phyloP scores from a whole-genome alignment of 2,888 invertebrate species.

The Sicus ferrugineus region DNA sequence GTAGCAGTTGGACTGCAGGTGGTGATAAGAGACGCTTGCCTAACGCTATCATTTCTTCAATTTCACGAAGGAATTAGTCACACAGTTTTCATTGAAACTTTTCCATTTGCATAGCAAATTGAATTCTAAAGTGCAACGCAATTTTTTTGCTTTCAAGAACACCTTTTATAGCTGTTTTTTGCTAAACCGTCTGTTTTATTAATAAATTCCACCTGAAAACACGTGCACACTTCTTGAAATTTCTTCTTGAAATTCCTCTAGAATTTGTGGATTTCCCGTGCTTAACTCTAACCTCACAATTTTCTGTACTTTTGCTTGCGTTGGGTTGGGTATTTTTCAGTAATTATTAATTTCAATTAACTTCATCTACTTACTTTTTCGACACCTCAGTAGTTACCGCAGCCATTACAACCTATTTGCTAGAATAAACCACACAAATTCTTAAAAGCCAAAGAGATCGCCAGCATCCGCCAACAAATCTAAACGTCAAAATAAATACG shows the following conservation, averaged over 20 bases:
- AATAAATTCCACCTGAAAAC: too few species aligned
- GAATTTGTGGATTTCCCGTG: conserved; percentile 33
- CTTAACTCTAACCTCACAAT: conserved; percentile 43
- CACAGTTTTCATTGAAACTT: background rate
- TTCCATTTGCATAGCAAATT: background rate
- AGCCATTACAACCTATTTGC: conserved; percentile 54
- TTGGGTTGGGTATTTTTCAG: conserved; percentile 21
- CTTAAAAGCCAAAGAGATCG: background rate
- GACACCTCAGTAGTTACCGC: conserved; percentile 57
- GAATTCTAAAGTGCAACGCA: background rate
- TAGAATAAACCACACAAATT: too few species aligned
- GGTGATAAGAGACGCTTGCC: background rate
- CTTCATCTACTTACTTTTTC: conserved; percentile 56
- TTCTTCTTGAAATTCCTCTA: background rate
- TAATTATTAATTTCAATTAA: background rate
- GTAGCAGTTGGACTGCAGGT: background rate
- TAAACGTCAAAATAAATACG: background rate
- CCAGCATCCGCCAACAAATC: background rate
- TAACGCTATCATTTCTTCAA: conserved; percentile 4
- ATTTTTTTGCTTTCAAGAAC: background rate
- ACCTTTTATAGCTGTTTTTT: background rate
- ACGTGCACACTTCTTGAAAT: background rate
- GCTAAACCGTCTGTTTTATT: background rate
- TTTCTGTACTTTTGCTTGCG: conserved; percentile 43
- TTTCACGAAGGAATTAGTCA: background rate